Evolutionary conservation across 2,888 invertebrate species (phyloP), one percentile per base, ranked within the genome.

Genomic region (Carcina quercana): DNA sequence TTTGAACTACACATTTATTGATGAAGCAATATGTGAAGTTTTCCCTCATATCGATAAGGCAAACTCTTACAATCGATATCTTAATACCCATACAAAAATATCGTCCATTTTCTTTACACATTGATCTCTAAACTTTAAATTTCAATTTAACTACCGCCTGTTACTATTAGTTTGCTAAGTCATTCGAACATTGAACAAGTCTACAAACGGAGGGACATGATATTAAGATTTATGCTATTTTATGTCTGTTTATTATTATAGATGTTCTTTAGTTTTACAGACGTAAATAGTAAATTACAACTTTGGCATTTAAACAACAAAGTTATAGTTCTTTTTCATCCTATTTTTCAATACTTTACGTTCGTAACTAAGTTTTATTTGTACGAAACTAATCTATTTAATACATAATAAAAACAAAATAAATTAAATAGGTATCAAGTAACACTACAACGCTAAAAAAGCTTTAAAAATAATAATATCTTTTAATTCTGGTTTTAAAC

Each of bases 71-170:
- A 50, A 58, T 62, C 60, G 56, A 70, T 55, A 50, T 63, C 60
- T 64, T 24, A n/a, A 69, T 69, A 56, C 50, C 63, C 76, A 79
- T 82, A 83, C 76, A 83, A 83, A 83, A 83, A 82, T 83, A 83
- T 80, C 67, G 61, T 74, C 49, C 64, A 66, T 53, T 78, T 76
- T 72, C 67, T 76, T 73, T 73, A 75, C 66, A 70, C 67, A 64
- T 64, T 53, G 63, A 67, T 65, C 64, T 55, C 51, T 61, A 56
- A 59, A 40, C 55, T 29, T 32, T 25, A 10, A 25, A 17, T 28
- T 22, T 20, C 22, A 15, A 13, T 25, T 20, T n/a, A n/a, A n/a
- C n/a, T n/a, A n/a, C n/a, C n/a, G n/a, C n/a, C n/a, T n/a, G n/a
- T n/a, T n/a, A n/a, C n/a, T n/a, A n/a, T n/a, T 32, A 34, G 28